Percentiles rank a stretch among this genome's conserved stretches.
phyloP scores from a whole-genome alignment of 2,113 vertebrate genomes.

The Guaruba guarouba region DNA sequence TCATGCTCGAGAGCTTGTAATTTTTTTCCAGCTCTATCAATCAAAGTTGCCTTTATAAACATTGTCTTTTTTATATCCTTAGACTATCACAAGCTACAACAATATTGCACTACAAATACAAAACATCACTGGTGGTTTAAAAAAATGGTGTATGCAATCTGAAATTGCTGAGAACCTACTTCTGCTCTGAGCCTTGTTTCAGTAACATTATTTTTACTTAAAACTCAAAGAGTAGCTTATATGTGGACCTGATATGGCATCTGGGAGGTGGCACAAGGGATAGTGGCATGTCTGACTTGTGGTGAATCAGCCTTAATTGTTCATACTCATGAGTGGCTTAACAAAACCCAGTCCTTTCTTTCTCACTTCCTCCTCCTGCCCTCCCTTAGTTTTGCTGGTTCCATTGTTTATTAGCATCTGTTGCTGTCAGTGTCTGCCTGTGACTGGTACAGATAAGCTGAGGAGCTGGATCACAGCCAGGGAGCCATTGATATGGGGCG shows the following conservation, averaged over 20 bases:
- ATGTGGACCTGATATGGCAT: neutral
- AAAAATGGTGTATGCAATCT: neutral
- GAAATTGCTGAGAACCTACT: neutral
- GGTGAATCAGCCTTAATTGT: neutral
- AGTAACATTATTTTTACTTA: neutral
- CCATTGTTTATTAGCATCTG: constrained; percentile 12
- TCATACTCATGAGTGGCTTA: neutral
- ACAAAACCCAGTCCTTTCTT: neutral
- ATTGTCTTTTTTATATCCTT: neutral
- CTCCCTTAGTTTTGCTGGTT: neutral
- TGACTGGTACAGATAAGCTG: constrained; percentile 39
- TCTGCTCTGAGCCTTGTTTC: neutral
- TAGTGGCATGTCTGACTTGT: neutral
- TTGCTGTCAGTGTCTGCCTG: neutral
- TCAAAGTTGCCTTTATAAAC: neutral
- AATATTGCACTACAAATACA: neutral
- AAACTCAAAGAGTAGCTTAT: neutral
- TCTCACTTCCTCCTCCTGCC: neutral
- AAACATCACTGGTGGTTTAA: neutral
- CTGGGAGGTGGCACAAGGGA: neutral
- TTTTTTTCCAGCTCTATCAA: neutral
- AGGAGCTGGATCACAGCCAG: neutral
- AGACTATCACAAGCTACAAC: neutral
- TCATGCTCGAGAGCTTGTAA: neutral
- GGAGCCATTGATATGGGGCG: neutral